Percentiles rank a stretch among this genome's conserved stretches.
Conservation (phyloP, 2,113 vertebrate genomes). For the Chaenocephalus aceratus region DNA sequence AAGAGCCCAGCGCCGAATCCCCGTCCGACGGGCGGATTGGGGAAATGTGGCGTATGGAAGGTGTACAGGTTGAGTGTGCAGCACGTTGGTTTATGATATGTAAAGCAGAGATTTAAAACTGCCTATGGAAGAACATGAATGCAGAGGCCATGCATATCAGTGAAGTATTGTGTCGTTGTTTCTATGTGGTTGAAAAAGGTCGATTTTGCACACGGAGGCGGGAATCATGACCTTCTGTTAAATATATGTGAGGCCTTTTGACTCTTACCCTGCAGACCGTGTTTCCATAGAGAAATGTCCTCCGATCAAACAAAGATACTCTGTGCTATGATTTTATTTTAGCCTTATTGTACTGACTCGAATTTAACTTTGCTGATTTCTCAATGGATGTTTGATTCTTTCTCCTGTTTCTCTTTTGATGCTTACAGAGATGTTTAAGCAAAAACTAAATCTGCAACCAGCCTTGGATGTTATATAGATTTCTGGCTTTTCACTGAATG, state of each 20-base stretch:
- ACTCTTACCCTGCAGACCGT: conserved; percentile 19
- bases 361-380: not conserved
- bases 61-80: not conserved
- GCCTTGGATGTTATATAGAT: not conserved
- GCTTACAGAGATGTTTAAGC: not conserved
- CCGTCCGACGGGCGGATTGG: no score
- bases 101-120: conserved; percentile 40
- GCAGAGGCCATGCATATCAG: conserved; percentile 7
- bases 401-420: not conserved
- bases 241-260: conserved; percentile 38
- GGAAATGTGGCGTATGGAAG: no score
- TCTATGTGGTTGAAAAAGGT: conserved; percentile 43
- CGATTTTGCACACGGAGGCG: conserved; percentile 23
- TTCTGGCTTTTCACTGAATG: conserved; percentile 9
- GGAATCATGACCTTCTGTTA: conserved; percentile 43
- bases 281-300: conserved; percentile 15
- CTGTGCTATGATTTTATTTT: conserved; percentile 8
- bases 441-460: not conserved
- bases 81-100: conserved; percentile 13
- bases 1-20: no score
- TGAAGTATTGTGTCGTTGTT: conserved; percentile 27
- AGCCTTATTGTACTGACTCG: not conserved
- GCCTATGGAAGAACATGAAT: conserved; percentile 43
- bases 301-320: conserved; percentile 6
- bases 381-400: not conserved